These are phyloP conservation scores for Pseudomyrmex gracilis DNA, from an alignment of 1,140 invertebrate species.

Conservation along the genomic window DNA sequence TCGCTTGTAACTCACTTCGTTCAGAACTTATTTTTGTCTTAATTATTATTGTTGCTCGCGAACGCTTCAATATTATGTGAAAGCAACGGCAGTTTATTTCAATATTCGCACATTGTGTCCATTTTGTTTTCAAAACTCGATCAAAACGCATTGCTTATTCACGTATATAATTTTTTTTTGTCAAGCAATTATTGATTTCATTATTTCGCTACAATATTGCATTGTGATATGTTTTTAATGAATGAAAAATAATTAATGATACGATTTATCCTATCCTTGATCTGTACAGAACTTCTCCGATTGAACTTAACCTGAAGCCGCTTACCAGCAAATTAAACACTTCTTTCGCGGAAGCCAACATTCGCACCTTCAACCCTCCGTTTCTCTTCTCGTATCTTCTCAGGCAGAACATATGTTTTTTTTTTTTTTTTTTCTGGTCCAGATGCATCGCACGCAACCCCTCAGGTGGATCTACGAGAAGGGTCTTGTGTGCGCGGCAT, in stretches of 20 bases:
- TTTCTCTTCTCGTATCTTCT: background rate
- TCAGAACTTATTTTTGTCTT: background rate
- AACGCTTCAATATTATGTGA: slow-evolving; percentile 1
- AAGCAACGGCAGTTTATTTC: background rate
- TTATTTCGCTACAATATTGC: background rate
- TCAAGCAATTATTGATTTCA: background rate
- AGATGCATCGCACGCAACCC: slow-evolving; percentile 70
- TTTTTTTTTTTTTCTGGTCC: slow-evolving; percentile 61
- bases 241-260: background rate
- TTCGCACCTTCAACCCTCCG: slow-evolving; percentile 28
- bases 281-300: background rate
- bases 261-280: background rate
- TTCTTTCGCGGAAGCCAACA: slow-evolving; percentile 23
- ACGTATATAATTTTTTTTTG: background rate
- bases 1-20: background rate
- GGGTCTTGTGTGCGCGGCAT: slow-evolving; percentile 32
- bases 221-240: background rate
- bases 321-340: slow-evolving; percentile 47
- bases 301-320: slow-evolving; percentile 33
- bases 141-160: background rate
- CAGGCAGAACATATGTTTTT: slow-evolving; percentile 71
- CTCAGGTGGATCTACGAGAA: slow-evolving; percentile 52
- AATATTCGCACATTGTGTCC: background rate
- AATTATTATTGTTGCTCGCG: slow-evolving; percentile 3
- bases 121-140: background rate